Conservation (phyloP, 2,888 invertebrate species). For the Opisthograptis luteolata region DNA sequence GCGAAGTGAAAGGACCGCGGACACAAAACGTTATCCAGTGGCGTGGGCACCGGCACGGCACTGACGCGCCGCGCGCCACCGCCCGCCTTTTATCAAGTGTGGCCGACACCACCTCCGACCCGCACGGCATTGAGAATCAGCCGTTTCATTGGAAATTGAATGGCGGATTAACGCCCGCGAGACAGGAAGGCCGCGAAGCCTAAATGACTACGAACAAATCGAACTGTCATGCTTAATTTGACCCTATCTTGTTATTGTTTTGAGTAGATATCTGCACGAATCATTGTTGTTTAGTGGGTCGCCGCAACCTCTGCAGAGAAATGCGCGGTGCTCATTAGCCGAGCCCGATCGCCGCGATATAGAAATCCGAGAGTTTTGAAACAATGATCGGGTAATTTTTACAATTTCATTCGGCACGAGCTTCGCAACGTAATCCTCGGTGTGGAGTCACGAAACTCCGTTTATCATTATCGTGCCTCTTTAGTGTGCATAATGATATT, state of each 20-base stretch:
- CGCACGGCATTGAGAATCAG: constrained; percentile 80
- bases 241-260: constrained; percentile 47
- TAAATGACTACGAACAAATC: constrained; percentile 69
- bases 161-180: constrained; percentile 72
- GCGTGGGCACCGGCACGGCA: constrained; percentile 70
- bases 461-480: constrained; percentile 37
- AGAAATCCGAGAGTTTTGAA: constrained; percentile 61
- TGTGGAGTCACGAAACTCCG: constrained; percentile 51
- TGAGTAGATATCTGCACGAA: constrained; percentile 32
- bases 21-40: constrained; percentile 73
- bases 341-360: constrained; percentile 47
- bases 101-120: constrained; percentile 72
- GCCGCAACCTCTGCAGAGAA: constrained; percentile 46
- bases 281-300: constrained; percentile 38
- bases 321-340: constrained; percentile 52
- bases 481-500: constrained; percentile 36
- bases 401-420: constrained; percentile 65
- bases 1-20: constrained; percentile 77
- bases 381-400: constrained; percentile 61
- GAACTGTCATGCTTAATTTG: constrained; percentile 56
- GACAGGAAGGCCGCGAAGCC: constrained; percentile 77
- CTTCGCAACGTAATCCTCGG: constrained; percentile 53
- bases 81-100: constrained; percentile 80
- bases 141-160: constrained; percentile 83
- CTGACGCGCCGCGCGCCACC: constrained; percentile 74